These are phyloP conservation scores for Sinocyclocheilus rhinocerous DNA, from an alignment of 2,113 vertebrate species.

Conservation along the genomic window DNA sequence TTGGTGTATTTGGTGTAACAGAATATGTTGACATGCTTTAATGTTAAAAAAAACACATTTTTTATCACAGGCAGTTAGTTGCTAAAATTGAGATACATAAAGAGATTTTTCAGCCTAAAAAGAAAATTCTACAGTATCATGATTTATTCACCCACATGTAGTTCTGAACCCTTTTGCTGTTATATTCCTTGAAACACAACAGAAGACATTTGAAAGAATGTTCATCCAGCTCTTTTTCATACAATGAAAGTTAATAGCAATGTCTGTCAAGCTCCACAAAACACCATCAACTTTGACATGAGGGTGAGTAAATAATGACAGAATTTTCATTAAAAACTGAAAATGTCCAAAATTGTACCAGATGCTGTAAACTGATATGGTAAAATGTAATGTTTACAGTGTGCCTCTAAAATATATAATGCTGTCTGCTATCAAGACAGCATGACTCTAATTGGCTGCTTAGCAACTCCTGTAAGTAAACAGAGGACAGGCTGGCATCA, in stretches of 20 bases:
- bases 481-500: background rate
- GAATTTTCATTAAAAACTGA: background rate
- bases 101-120: background rate
- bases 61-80: background rate
- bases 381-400: background rate
- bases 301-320: background rate
- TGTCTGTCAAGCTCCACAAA: background rate
- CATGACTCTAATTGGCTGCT: slow-evolving; percentile 17
- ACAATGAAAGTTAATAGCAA: too few species aligned
- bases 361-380: background rate
- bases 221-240: too few species aligned
- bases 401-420: background rate
- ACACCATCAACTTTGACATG: too few species aligned
- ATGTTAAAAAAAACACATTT: too few species aligned
- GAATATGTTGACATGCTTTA: too few species aligned
- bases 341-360: background rate
- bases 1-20: too few species aligned
- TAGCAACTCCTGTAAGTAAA: background rate
- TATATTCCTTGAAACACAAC: too few species aligned
- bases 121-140: too few species aligned
- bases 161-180: too few species aligned
- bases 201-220: too few species aligned
- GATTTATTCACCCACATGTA: too few species aligned
- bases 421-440: background rate
- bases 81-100: background rate